A percentile compares a stretch with the other conserved stretches of the same genome.
Evolutionary conservation across 2,113 vertebrate species (phyloP).

Genomic region (Pavo muticus): DNA sequence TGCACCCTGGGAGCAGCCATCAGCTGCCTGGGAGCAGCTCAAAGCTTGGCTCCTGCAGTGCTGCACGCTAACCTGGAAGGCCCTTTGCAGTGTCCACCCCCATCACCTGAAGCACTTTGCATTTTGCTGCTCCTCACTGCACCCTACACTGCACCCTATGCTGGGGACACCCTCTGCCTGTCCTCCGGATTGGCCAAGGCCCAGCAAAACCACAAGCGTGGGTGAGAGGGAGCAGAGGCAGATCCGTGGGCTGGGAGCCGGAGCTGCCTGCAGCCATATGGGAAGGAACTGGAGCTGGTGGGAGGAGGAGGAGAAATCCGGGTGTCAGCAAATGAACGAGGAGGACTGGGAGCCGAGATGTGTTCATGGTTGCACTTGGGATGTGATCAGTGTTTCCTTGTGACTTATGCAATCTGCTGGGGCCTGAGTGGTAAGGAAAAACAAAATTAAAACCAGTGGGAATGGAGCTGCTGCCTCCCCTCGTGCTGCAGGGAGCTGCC

Average conservation of each 20-base stretch:
- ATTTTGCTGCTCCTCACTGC: not conserved
- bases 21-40: not conserved
- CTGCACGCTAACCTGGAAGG: not conserved
- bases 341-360: conserved; percentile 48
- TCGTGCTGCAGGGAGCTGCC: not conserved
- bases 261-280: conserved; percentile 13
- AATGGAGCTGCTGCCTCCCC: not conserved
- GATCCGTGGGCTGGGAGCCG: not conserved
- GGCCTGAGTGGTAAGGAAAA: not conserved
- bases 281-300: conserved; percentile 43
- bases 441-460: not conserved
- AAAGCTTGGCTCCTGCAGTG: accelerated
- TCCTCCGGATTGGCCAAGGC: not conserved
- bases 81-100: not conserved
- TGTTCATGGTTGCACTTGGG: conserved; percentile 14
- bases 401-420: conserved; percentile 38
- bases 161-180: too few relatives aligned
- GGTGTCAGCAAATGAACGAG: conserved; percentile 38
- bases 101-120: not conserved
- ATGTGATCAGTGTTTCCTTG: conserved; percentile 36
- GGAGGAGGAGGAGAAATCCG: conserved; percentile 41
- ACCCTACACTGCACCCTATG: too few relatives aligned
- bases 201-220: not conserved
- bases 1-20: not conserved
- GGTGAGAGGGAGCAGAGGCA: not conserved